These are phyloP conservation scores for Didymodactylos carnosus DNA, from an alignment of 2,888 invertebrate genomes.

Conservation along the genomic window DNA sequence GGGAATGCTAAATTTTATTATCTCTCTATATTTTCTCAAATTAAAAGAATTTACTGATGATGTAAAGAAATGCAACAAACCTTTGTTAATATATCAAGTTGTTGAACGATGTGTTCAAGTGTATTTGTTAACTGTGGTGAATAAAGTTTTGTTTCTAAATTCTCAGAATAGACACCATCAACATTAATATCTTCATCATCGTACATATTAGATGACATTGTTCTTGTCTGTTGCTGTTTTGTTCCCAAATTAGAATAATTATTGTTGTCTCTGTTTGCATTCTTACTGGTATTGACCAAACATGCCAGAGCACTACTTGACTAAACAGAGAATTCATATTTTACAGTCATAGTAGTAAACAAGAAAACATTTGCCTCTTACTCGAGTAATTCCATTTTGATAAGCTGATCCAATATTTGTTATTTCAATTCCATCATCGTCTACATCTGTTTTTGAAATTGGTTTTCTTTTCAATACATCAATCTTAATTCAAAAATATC, in stretches of 20 bases:
- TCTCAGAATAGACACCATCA: too few species aligned
- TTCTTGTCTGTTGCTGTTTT: neutral
- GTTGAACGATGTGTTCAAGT: constrained; percentile 32
- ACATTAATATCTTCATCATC: too few species aligned
- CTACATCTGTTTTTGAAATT: neutral
- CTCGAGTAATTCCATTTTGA: neutral
- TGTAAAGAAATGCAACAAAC: constrained; percentile 17
- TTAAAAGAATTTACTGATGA: too few species aligned
- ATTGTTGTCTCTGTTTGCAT: too few species aligned
- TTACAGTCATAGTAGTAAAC: neutral
- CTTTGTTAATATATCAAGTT: constrained; percentile 34
- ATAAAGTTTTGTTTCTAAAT: too few species aligned
- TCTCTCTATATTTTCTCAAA: neutral
- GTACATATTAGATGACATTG: too few species aligned
- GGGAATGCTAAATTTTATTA: neutral
- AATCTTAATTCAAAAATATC: neutral
- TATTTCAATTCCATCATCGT: neutral
- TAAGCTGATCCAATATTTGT: neutral
- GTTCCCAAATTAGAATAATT: neutral
- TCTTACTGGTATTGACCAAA: too few species aligned
- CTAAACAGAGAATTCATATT: neutral
- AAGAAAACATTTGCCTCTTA: neutral
- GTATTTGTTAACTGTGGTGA: constrained; percentile 23
- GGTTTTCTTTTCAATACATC: neutral
- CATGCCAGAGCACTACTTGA: neutral